Base-by-base conservation (phyloP, 2,113 vertebrate species). In the Passerina amoena region DNA sequence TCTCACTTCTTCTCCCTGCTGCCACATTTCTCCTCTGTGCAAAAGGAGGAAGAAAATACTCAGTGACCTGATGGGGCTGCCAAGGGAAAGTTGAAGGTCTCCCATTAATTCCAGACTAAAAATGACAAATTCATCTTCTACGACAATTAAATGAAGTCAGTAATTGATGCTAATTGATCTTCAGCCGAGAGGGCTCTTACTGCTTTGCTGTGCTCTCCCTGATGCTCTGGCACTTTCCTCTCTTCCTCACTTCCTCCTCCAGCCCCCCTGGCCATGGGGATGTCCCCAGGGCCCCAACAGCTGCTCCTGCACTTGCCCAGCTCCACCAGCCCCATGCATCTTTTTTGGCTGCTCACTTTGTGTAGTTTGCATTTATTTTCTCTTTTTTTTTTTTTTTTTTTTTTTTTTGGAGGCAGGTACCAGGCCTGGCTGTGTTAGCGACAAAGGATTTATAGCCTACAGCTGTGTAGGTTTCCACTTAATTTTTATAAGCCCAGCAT, bases 101-200 rank as follows among this genome's bases (percentile, higher is more conserved):
- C 97, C 97, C 98, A 98, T 98, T 98, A 98, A 98, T 98, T 98
- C 98, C 97, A 97, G 98, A 98, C 98, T 98, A 98, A 98, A 98
- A 98, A 98, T 98, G 98, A 98, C 98, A 98, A 98, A 98, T 98
- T 98, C 98, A 98, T 98, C 98, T 98, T 98, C 98, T 98, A 98
- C 97, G 97, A 98, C 98, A 98, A 98, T 98, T 98, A 98, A 98
- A 98, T 98, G 98, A 98, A 98, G 98, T 98, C 98, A 96, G 98
- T 98, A 98, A 98, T 98, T 98, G 98, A 98, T 98, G 98, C 98
- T 98, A 98, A 98, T 98, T 98, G 98, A 98, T 98, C 98, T 98
- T 98, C 97, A 97, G 97, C 98, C 68, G 97, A 95, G 92, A 98
- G 97, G 97, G 97, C 96, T 98, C 94, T 97, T 96, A 94, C 91